These are phyloP conservation scores for Pseudochromis fuscus DNA, from an alignment of 2,797 vertebrate genomes.

Conservation along the genomic window DNA sequence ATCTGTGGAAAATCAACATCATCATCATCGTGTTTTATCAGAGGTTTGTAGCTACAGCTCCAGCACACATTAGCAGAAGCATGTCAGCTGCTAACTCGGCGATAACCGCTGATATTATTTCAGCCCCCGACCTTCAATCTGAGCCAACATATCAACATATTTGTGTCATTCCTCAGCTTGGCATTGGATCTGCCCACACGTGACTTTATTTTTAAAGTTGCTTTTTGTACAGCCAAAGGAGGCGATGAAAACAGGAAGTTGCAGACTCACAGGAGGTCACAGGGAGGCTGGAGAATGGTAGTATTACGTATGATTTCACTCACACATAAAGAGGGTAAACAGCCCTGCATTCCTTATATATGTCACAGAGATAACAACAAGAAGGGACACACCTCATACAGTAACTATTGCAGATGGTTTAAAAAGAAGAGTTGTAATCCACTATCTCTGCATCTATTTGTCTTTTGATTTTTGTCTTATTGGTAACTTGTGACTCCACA, in stretches of 20 bases:
- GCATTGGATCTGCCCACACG: constrained; percentile 31
- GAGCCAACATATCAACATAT: constrained; percentile 52
- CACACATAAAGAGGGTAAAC: constrained; percentile 24
- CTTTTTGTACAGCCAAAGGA: constrained; percentile 42
- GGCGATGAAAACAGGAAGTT: constrained; percentile 26
- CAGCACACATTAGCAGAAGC: constrained; percentile 15
- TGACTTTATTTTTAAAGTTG: constrained; percentile 25
- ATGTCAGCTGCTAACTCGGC: constrained; percentile 2
- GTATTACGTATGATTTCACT: constrained; percentile 45
- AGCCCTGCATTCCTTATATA: constrained; percentile 59
- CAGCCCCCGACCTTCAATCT: constrained; percentile 40
- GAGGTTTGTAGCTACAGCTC: constrained; percentile 10
- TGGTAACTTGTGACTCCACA: too few species aligned
- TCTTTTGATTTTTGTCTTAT: too few species aligned
- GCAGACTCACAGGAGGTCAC: constrained; percentile 20
- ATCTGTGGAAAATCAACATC: constrained; percentile 32
- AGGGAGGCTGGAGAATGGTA: constrained; percentile 18
- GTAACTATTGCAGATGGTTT: neutral
- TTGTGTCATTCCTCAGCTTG: constrained; percentile 45
- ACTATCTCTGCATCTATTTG: too few species aligned
- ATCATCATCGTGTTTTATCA: constrained; percentile 38
- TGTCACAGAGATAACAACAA: constrained; percentile 28
- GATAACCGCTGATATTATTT: constrained; percentile 53
- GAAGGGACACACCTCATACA: constrained; percentile 36
- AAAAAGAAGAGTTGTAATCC: too few species aligned